Conservation (phyloP, 2,797 vertebrate genomes). For the Macrochelys suwanniensis region DNA sequence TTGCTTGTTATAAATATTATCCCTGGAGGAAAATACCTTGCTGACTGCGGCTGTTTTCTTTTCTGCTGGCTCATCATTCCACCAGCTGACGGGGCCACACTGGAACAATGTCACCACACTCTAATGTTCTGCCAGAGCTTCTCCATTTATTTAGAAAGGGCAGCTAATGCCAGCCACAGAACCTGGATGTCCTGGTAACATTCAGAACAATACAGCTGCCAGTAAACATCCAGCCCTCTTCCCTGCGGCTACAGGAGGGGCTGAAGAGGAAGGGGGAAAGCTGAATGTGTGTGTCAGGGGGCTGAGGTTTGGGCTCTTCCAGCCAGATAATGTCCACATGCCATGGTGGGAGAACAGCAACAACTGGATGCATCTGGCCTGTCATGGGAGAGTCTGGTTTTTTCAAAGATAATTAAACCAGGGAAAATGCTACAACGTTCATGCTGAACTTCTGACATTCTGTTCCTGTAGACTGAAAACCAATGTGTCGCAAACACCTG, state of each 20-base stretch:
- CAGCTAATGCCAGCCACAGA: background rate
- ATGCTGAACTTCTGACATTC: background rate
- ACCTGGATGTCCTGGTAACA: background rate
- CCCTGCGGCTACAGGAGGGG: background rate
- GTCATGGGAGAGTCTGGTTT: background rate
- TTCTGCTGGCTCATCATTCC: background rate
- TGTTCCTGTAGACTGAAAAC: background rate
- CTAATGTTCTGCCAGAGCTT: rapidly evolving
- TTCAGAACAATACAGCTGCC: too few species aligned
- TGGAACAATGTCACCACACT: background rate
- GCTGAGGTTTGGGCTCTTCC: background rate
- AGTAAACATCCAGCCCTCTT: too few species aligned
- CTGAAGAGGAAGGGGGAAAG: constrained; percentile 5
- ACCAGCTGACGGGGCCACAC: background rate
- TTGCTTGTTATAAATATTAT: background rate
- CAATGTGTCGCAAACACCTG: background rate
- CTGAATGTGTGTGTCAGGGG: too few species aligned
- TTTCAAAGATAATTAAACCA: background rate
- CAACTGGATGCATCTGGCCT: background rate
- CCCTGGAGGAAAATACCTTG: constrained; percentile 13
- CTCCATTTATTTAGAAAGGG: background rate
- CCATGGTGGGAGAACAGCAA: background rate
- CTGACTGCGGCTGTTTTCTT: background rate
- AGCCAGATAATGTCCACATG: background rate
- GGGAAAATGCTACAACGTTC: background rate